Percentiles rank a stretch among this genome's conserved stretches.
phyloP scores from a whole-genome alignment of 2,113 vertebrate genomes.

The Rutilus rutilus region DNA sequence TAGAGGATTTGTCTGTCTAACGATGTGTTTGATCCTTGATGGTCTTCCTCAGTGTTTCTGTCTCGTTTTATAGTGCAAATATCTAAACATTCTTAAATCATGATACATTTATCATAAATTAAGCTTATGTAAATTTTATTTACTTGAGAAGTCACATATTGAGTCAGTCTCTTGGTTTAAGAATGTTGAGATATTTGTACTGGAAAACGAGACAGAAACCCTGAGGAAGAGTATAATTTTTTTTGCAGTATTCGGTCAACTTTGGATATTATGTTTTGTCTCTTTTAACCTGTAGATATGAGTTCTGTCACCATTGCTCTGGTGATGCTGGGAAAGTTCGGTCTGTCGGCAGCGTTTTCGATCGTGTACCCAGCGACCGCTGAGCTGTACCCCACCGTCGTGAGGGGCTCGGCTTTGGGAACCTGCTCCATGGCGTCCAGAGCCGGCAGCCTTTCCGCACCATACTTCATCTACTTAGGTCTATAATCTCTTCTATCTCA shows the following conservation, averaged over 20 bases:
- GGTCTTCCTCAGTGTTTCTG: too few relatives aligned
- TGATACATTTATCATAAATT: too few relatives aligned
- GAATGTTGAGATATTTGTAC: too few relatives aligned
- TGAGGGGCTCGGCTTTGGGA: conserved; percentile 88
- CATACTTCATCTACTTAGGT: conserved; percentile 93
- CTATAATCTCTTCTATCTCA: not conserved
- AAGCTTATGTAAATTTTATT: too few relatives aligned
- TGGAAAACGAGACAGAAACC: too few relatives aligned
- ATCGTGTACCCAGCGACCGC: conserved; percentile 87
- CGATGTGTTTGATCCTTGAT: not conserved
- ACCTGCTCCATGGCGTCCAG: conserved; percentile 85
- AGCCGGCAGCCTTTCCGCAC: conserved; percentile 87
- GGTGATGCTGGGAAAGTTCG: conserved; percentile 92
- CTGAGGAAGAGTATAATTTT: too few relatives aligned
- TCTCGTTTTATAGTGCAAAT: too few relatives aligned
- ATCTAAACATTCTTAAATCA: too few relatives aligned
- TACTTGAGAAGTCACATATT: too few relatives aligned
- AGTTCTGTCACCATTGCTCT: conserved; percentile 74
- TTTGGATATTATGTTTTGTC: not conserved
- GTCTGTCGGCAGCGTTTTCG: conserved; percentile 83
- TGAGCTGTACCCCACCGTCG: conserved; percentile 89
- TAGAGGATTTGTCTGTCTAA: not conserved
- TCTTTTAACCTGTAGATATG: conserved; percentile 70
- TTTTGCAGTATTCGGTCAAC: not conserved
- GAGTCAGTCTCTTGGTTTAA: too few relatives aligned